Base-by-base conservation (phyloP, 1,140 invertebrate genomes). In the Drosophila funebris region DNA sequence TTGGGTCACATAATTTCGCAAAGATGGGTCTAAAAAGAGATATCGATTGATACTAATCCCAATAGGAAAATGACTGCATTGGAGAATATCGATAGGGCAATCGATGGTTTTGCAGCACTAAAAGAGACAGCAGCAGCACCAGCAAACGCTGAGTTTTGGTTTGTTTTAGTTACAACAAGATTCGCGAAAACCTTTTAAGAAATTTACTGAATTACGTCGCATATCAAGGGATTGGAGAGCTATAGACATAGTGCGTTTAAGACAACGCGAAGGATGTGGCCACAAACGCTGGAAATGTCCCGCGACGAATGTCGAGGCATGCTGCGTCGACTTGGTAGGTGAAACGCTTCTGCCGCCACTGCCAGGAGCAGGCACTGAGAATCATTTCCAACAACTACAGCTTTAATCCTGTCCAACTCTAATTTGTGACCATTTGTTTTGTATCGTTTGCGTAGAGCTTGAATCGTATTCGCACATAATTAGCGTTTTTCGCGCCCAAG, bases 391-490 rank as follows among this genome's bases (percentile, higher is more conserved):
- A 9, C 14, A 52, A 37, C 50, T 9, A 29, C 20, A 61, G 27
- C 27, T 22, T 41, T 39, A 24, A 16, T 20, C 11, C 20, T 24
- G 53, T 31, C 20, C 41, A 43, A 6, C 24, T 53, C 31, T 73
- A 63, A 74, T 31, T 37, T 31, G 16, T 46, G n/a, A 43, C 33
- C 22, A 50, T 33, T 56, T 57, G 16, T 63, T 74, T 74, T 61
- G 29, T 52, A 27, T 68, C 67, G 73, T 68, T 80, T 14, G 88
- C 93, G 56, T 89, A 97, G 97, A 98, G 94, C 92, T 98, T 78
- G 96, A 98, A 93, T 97, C 97, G 71, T 98, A 98, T 94, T 95
- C 96, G 78, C 95, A 95, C 90, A 94, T 98, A 91, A 95, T 98
- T 50, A 96, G 96, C 85, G 97, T 97, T 71, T 95, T 98, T 91